Percentiles rank a stretch among this genome's conserved stretches.
These are phyloP conservation scores for Enteromius fasciolatus DNA, from an alignment of 2,797 vertebrate species.

Conservation along the genomic window DNA sequence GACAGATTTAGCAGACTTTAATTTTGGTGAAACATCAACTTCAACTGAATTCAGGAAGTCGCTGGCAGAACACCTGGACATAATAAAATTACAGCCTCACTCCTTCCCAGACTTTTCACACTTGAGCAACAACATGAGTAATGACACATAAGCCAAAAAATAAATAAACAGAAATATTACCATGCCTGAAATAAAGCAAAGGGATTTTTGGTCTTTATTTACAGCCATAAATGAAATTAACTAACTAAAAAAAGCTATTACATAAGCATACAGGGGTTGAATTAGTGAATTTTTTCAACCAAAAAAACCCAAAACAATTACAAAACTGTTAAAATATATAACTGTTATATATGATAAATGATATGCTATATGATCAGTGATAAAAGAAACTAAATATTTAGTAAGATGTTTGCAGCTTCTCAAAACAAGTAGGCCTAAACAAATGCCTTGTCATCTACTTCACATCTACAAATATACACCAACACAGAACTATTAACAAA, in stretches of 20 bases:
- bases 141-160: slow-evolving; percentile 9
- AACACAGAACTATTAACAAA: neutral
- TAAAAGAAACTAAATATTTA: neutral
- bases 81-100: slow-evolving; percentile 17
- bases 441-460: neutral
- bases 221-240: neutral
- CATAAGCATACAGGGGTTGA: neutral
- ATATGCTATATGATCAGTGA: too few species aligned
- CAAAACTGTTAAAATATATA: too few species aligned
- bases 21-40: slow-evolving; percentile 21
- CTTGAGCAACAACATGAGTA: neutral
- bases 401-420: neutral
- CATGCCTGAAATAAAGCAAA: neutral
- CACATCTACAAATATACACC: neutral
- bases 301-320: neutral
- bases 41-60: slow-evolving; percentile 29
- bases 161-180: neutral
- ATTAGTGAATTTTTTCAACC: neutral
- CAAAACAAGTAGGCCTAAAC: neutral
- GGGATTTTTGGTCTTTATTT: neutral
- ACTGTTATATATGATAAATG: too few species aligned
- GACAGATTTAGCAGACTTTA: slow-evolving; percentile 37
- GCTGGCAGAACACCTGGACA: slow-evolving; percentile 23
- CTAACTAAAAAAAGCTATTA: neutral
- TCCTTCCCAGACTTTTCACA: neutral